Percentiles rank a stretch among this genome's conserved stretches.
Evolutionary conservation across 2,113 vertebrate species (phyloP).

Genomic region (Setophaga kirtlandii): DNA sequence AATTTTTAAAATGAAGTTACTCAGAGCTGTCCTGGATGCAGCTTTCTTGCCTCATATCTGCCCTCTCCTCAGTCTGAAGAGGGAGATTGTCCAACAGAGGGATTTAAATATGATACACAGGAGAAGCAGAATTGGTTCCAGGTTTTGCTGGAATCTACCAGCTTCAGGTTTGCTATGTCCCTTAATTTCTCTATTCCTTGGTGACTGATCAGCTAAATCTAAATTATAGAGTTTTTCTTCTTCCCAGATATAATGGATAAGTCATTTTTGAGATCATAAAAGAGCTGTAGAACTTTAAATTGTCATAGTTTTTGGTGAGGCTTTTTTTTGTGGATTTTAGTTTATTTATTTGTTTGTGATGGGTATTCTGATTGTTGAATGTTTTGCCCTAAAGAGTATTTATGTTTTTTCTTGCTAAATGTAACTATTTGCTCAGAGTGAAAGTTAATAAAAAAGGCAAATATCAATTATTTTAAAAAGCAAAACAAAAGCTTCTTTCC

Average conservation of each 20-base stretch:
- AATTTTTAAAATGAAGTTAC: background rate
- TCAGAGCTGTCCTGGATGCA: background rate
- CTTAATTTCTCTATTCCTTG: background rate
- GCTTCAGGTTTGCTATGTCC: background rate
- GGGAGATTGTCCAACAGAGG: too few relatives aligned
- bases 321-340: too few relatives aligned
- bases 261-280: background rate
- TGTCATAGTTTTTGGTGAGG: accelerated
- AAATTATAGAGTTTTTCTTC: background rate
- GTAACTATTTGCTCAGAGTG: background rate
- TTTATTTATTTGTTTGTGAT: background rate
- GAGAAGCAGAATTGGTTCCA: background rate
- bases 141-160: background rate
- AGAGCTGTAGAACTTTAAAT: background rate
- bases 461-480: background rate
- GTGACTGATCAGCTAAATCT: background rate
- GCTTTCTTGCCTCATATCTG: background rate
- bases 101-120: background rate
- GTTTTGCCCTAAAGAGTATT: background rate
- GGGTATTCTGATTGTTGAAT: background rate
- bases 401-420: background rate
- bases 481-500: accelerated
- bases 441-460: background rate
- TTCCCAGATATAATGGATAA: background rate
- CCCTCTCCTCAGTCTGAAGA: background rate